These are phyloP conservation scores for Drosophila ficusphila DNA, from an alignment of 1,140 invertebrate species.

Conservation along the genomic window DNA sequence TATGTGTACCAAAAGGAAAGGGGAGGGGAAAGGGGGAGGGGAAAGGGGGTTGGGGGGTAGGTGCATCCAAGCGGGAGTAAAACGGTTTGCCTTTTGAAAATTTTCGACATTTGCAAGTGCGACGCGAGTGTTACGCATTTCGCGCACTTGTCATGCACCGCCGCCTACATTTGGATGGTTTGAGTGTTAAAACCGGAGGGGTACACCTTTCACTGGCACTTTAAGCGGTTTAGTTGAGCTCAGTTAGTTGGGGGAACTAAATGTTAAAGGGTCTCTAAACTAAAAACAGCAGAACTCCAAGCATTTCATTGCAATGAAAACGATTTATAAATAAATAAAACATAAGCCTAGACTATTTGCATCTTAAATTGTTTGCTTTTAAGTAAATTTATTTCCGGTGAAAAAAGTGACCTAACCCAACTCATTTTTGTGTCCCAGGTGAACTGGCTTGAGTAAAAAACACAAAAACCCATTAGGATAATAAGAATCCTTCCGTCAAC, in stretches of 20 bases:
- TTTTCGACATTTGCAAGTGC: constrained; percentile 44
- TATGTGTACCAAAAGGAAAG: not conserved
- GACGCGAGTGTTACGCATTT: constrained; percentile 46
- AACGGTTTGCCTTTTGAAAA: constrained; percentile 44
- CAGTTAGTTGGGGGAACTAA: not conserved
- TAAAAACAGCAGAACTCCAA: not conserved
- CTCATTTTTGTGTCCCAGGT: constrained; percentile 22
- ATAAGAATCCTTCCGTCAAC: constrained; percentile 6
- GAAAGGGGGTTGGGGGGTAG: too few relatives aligned
- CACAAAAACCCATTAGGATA: constrained; percentile 23
- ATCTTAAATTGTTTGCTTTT: constrained; percentile 17
- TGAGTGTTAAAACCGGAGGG: not conserved
- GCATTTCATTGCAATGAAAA: not conserved
- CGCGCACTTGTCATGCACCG: constrained; percentile 48
- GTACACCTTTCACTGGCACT: not conserved
- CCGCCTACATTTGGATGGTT: constrained; percentile 2
- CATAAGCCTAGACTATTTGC: not conserved
- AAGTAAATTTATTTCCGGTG: not conserved
- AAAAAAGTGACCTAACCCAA: constrained; percentile 16
- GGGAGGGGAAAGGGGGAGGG: too few relatives aligned
- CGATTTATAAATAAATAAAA: not conserved
- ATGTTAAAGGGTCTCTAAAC: constrained; percentile 6
- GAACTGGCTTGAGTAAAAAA: too few relatives aligned
- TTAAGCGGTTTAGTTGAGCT: constrained; percentile 30
- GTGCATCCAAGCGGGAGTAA: constrained; percentile 28